Evolutionary conservation across 2,888 invertebrate species (phyloP).

Genomic region (Drosophila niveifrons): DNA sequence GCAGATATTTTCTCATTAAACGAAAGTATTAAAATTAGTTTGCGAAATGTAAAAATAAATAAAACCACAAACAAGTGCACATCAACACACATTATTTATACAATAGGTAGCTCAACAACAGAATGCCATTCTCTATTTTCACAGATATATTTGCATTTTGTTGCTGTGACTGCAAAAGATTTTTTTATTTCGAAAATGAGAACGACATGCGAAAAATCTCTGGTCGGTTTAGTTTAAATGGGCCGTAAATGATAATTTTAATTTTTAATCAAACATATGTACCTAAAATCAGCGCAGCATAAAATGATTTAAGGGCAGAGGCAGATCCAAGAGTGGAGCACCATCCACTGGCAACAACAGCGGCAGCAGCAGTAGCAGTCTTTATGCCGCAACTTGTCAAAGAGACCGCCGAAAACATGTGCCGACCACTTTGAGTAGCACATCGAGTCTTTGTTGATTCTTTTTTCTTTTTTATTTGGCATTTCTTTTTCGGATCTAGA

Average conservation of each 20-base stretch:
- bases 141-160: conserved; percentile 22
- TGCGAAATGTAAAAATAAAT: conserved; percentile 40
- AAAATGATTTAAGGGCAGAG: conserved; percentile 70
- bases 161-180: conserved; percentile 42
- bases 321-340: conserved; percentile 47
- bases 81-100: conserved; percentile 32
- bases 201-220: conserved; percentile 83
- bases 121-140: conserved; percentile 21
- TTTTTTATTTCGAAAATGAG: conserved; percentile 82
- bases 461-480: conserved; percentile 31
- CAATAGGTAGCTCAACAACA: conserved; percentile 51
- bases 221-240: conserved; percentile 83
- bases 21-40: conserved; percentile 6
- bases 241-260: conserved; percentile 84
- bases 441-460: not conserved
- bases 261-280: conserved; percentile 83
- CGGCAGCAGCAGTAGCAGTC: conserved; percentile 3
- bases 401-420: conserved; percentile 72
- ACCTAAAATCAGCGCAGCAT: conserved; percentile 65
- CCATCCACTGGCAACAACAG: conserved; percentile 16
- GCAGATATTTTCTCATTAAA: conserved; percentile 1
- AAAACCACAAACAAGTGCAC: conserved; percentile 2
- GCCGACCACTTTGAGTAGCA: conserved; percentile 34
- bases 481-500: conserved; percentile 15
- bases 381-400: conserved; percentile 55